Conservation (phyloP, 2,797 vertebrate species). For the Siniperca undulata region DNA sequence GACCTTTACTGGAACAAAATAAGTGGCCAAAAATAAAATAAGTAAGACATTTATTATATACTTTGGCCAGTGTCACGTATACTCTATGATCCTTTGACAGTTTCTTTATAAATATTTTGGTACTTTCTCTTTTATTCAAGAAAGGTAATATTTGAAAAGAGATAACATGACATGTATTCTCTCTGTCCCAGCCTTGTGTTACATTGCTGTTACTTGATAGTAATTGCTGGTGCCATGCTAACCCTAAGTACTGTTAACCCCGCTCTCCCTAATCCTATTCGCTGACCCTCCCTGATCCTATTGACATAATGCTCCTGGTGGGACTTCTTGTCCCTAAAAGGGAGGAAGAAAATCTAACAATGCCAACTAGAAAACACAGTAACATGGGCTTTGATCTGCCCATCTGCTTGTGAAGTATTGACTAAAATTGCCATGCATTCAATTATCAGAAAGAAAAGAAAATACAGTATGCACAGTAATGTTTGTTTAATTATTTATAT, state of each 20-base stretch:
- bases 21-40: too few species aligned
- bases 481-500: background rate
- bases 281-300: background rate
- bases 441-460: background rate
- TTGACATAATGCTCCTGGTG: background rate
- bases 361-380: background rate
- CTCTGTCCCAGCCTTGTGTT: background rate
- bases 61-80: background rate
- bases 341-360: background rate
- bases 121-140: background rate
- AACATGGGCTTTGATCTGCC: background rate
- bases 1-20: constrained; percentile 29
- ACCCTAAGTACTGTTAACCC: background rate
- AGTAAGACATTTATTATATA: constrained; percentile 11
- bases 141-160: background rate
- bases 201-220: background rate
- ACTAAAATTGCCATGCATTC: background rate
- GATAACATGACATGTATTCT: background rate
- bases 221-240: background rate
- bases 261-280: background rate
- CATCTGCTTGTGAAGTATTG: background rate
- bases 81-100: background rate
- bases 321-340: background rate
- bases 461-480: background rate
- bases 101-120: background rate